phyloP scores from a whole-genome alignment of 2,888 invertebrate species.

The Dione vanillae region DNA sequence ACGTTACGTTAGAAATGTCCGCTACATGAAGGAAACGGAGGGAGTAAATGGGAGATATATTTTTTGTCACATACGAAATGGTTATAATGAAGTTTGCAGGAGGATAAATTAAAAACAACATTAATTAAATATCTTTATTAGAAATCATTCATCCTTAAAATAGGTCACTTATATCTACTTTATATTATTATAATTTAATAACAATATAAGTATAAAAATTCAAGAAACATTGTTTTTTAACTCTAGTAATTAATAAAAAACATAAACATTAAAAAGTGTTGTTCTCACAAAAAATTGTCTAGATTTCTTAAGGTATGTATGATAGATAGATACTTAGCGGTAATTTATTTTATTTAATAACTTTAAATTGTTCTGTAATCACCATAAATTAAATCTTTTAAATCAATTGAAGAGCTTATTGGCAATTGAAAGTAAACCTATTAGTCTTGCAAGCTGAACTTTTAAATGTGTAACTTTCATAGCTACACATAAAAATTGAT shows the following conservation, averaged over 20 bases:
- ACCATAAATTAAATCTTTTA: not conserved
- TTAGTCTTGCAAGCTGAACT: slow-evolving; percentile 50
- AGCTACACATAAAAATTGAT: slow-evolving; percentile 66
- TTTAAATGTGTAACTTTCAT: slow-evolving; percentile 62
- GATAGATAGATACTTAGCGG: not conserved
- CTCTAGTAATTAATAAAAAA: not conserved
- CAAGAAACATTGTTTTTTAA: not conserved
- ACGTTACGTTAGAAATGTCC: no score
- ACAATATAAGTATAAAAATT: slow-evolving; percentile 58
- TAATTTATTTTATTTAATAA: not conserved
- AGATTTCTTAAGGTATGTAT: not conserved
- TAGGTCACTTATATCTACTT: slow-evolving; percentile 64
- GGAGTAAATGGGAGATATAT: no score
- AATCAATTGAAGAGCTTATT: not conserved
- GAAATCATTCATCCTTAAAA: slow-evolving; percentile 61
- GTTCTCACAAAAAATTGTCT: not conserved
- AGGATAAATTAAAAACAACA: slow-evolving; percentile 47
- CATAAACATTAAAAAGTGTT: not conserved
- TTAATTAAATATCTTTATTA: slow-evolving; percentile 47
- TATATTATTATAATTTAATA: slow-evolving; percentile 73
- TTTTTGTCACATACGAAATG: no score
- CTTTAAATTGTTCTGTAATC: not conserved
- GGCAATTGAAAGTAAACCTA: slow-evolving; percentile 45
- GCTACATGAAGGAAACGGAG: no score
- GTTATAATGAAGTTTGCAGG: not conserved